Base-by-base conservation (phyloP, 2,113 vertebrate genomes). In the Ursus arctos region DNA sequence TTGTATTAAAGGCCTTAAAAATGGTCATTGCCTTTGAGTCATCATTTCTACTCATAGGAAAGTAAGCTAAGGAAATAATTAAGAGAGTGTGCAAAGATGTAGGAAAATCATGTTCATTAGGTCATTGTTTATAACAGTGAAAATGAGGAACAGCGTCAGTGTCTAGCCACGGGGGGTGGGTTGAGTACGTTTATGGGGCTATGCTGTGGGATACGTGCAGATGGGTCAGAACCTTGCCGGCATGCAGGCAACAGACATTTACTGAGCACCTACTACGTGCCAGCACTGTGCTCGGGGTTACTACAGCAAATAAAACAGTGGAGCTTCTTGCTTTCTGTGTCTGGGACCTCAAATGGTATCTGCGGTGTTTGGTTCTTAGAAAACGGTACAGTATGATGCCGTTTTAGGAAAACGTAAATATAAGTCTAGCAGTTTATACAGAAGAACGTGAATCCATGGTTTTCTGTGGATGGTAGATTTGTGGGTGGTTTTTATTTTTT, bases 141-240 rank as follows among this genome's bases (percentile, higher is more conserved):
- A 67, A 57, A 81, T 10, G 36, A 71, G 74, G 55, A 55, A 8
- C 19, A 3, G 0, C 2, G 0, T 71, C 92, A 57, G 43, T 31
- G 26, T 82, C 87, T 47, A 18, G 72, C 40, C 40, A 1, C 0
- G 0, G 69, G 43, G 24, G 47, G 36, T 1, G 51, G 72, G 36
- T 1, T 7, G 31, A 26, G 63, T 12, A 0, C 31, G 0, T 1
- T 3, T 33, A 3, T 11, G 4, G 14, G n/a, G 49, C n/a, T 26
- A 2, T 6, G 0, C 59, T 16, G 24, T 12, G 49, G 51, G 19
- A 2, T 4, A 0, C 3, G 0, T 21, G 47, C 51, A 19, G 43
- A 21, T 10, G 8, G 0, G 4, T 31, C 79, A 43, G 49, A 51
- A 9, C 67, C 43, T 69, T 0, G 0, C 36, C 5, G 40, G n/a